These are phyloP conservation scores for Caenorhabditis zanzibari DNA, from an alignment of 2,888 invertebrate genomes.

Conservation along the genomic window DNA sequence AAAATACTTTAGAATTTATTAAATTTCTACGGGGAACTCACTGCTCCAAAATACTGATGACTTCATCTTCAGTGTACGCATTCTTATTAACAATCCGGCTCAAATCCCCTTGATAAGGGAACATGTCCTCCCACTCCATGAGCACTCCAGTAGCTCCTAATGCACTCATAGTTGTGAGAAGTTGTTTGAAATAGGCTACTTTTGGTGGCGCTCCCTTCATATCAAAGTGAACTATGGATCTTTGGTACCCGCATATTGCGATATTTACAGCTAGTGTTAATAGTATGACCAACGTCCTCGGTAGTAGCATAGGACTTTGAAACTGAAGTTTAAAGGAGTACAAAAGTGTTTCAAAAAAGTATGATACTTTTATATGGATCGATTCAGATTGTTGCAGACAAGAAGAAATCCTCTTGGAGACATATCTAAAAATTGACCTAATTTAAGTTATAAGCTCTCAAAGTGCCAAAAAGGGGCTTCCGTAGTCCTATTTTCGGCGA, in stretches of 20 bases:
- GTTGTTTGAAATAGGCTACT: slow-evolving; percentile 84
- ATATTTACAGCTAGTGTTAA: neutral
- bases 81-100: slow-evolving; percentile 87
- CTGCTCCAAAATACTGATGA: slow-evolving; percentile 84
- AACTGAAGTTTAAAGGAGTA: neutral
- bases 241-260: slow-evolving; percentile 41
- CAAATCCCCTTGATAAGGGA: slow-evolving; percentile 88
- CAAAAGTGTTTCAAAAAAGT: slow-evolving; percentile 1
- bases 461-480: too few species aligned
- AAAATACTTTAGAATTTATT: slow-evolving; percentile 70
- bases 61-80: slow-evolving; percentile 88
- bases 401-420: too few species aligned
- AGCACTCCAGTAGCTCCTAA: slow-evolving; percentile 90
- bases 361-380: too few species aligned
- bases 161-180: slow-evolving; percentile 85
- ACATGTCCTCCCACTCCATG: slow-evolving; percentile 92
- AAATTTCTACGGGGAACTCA: slow-evolving; percentile 68
- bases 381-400: too few species aligned
- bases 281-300: slow-evolving; percentile 2
- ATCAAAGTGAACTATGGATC: slow-evolving; percentile 66
- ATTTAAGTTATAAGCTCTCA: too few species aligned
- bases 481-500: too few species aligned
- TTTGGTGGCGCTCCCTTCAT: slow-evolving; percentile 70
- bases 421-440: too few species aligned
- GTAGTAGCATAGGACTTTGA: slow-evolving; percentile 22